Evolutionary conservation across 1,140 invertebrate species (phyloP), one percentile per base, ranked within the genome.

Genomic region (Heliconius hewitsoni): DNA sequence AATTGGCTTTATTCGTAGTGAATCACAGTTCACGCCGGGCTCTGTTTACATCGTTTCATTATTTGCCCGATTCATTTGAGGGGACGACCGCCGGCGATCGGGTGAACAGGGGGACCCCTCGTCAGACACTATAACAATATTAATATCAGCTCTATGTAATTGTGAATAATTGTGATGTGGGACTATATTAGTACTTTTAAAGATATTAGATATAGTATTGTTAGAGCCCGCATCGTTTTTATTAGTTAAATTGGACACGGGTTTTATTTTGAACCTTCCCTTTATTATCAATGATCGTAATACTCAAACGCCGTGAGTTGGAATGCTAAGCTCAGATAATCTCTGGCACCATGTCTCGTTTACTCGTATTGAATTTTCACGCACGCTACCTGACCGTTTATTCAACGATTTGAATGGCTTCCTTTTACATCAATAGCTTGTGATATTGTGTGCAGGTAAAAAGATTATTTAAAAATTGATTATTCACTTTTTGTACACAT

Each of bases 291-390:
- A 83, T 77, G 81, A 85, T 83, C 86, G 81, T 85, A 84, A 79
- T 70, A 84, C 71, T 73, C 80, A 70, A 82, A 84, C 86, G 81
- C 80, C 77, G 80, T 76, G 86, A 84, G 81, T 82, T 72, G 91
- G 91, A 92, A 94, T 94, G 84, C 92, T 92, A 93, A 94, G 89
- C 89, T 82, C 83, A 85, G 90, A 91, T 93, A 89, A 93, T 93
- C 91, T 88, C 77, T 74, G 74, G 72, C 84, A 81, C 81, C 80
- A 81, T 81, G 80, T 76, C 86, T 84, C 81, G 79, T 85, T 80
- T 82, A 82, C 76, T 87, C 85, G 86, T 86, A 91, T 90, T 89
- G 84, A 92, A 90, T 90, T 91, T 91, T 90, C 90, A 87, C 78
- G 80, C 87, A 89, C 84, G 85, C 89, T 94, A 94, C 92, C 92